Base-by-base conservation (phyloP, 1,140 invertebrate genomes). In the Calephelis virginiensis region DNA sequence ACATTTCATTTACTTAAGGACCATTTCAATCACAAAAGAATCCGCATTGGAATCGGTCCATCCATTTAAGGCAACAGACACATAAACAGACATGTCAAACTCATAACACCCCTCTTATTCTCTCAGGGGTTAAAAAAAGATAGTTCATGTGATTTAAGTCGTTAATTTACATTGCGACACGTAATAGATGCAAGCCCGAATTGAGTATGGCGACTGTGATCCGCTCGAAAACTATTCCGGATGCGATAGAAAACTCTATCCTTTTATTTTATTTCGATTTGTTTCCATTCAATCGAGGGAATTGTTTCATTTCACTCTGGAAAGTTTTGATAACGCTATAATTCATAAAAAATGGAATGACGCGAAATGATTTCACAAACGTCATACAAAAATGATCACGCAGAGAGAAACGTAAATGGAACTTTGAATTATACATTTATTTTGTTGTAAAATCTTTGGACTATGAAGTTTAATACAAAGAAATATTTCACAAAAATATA, bases 201-300 rank as follows among this genome's bases (percentile, higher is more conserved):
- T 81, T 77, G 76, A 81, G 81, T 79, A 83, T 80, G 83, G 85
- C 83, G 82, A 87, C 82, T 84, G 81, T 75, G 75, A 88, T 89
- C 81, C 85, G 85, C 83, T 81, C 74, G 78, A 80, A 86, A 89
- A 87, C 85, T 84, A 84, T 85, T 80, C 78, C 75, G 81, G 77
- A 82, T 84, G 72, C 82, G 76, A 87, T 85, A 86, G 85, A 83
- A 83, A 85, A 85, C 78, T 85, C 81, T 66, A 86, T 85, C 74
- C 80, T 83, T 90, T 90, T 83, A 86, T 86, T 86, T 86, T 86
- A 82, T 85, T 81, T 76, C 71, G 73, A 75, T 83, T 84, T 84
- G 74, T 78, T 89, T 88, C 86, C 85, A 87, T 86, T 86, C 78
- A 75, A 82, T 83, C 75, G 71, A 66, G 71, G 71, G 81, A 82